Evolutionary conservation across 2,888 invertebrate species (phyloP), one percentile per base, ranked within the genome.

Genomic region (Mermis nigrescens): DNA sequence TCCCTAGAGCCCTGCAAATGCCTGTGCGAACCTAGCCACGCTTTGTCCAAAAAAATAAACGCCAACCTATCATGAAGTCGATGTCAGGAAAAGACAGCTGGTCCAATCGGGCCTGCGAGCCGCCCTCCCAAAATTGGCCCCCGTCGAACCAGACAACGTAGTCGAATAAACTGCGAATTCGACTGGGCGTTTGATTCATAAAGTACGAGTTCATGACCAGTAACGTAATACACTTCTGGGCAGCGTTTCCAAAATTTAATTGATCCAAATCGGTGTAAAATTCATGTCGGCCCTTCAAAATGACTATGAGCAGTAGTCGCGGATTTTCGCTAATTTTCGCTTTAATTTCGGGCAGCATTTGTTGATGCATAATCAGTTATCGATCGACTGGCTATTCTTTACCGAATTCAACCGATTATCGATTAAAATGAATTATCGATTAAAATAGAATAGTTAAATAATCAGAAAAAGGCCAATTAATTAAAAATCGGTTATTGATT

Each of bases 241-340:
- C 38, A 7, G 38, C 7, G 19, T 38, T 38, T 38, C 19, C 7
- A 12, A 53, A 53, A 53, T 53, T 31, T 31, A 53, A 53, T 12
- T 24, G 29, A 19, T 31, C 29, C 54, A 53, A 53, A 53, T 53
- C 54, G 28, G 54, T 53, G 12, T 29, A 7, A 24, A 53, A 53
- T 7, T 7, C 29, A 31, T 53, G 31, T 29, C 54, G 54, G 31
- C 54, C 54, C 29, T 53, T 53, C 3, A 53, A 29, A 7, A 31
- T 31, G 29, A 53, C 22, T 22, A 53, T 7, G 4, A 53, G 3
- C 12, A 29, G 4, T 27, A 29, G 22, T 53, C 7, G 7, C 4
- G 54, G 54, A 15, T 53, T 27, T 24, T 7, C 7, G 12, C 4
- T 24, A 4, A 48, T n/a, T 48, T 48, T 12, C 12, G 4, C 24